phyloP scores from a whole-genome alignment of 1,140 invertebrate species.

The Marisa cornuarietis region DNA sequence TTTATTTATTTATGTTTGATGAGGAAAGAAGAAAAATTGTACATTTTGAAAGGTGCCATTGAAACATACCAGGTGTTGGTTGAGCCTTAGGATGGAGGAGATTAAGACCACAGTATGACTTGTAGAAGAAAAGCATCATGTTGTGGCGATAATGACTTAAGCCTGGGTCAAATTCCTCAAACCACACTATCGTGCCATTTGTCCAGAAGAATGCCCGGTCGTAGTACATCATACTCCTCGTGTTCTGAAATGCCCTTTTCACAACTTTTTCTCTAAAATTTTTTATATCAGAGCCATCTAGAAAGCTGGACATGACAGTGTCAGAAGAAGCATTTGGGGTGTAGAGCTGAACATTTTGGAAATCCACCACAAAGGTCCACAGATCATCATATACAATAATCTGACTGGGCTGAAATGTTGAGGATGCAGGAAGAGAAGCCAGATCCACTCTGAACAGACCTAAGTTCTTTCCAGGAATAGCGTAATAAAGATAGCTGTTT shows the following conservation, averaged over 20 bases:
- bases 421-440: conserved; percentile 31
- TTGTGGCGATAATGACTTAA: conserved; percentile 79
- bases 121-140: conserved; percentile 49
- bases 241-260: conserved; percentile 31
- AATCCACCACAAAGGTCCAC: conserved; percentile 81
- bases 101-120: conserved; percentile 45
- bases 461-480: conserved; percentile 69
- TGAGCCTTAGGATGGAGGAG: conserved; percentile 50
- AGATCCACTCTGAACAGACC: conserved; percentile 84
- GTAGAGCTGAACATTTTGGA: conserved; percentile 81
- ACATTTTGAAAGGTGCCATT: not conserved
- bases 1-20: not conserved
- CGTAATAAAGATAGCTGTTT: conserved; percentile 84
- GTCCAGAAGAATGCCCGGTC: conserved; percentile 82
- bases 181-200: conserved; percentile 76
- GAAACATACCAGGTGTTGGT: conserved; percentile 49
- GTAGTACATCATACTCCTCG: conserved; percentile 43
- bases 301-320: conserved; percentile 81
- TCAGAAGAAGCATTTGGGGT: conserved; percentile 71
- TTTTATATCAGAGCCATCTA: conserved; percentile 81
- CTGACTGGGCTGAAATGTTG: conserved; percentile 43
- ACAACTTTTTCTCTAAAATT: conserved; percentile 80
- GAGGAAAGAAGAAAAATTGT: too few species aligned
- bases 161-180: conserved; percentile 68
- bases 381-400: conserved; percentile 73